Evolutionary conservation across 2,888 invertebrate species (phyloP).

Genomic region (Lysandra bellargus): DNA sequence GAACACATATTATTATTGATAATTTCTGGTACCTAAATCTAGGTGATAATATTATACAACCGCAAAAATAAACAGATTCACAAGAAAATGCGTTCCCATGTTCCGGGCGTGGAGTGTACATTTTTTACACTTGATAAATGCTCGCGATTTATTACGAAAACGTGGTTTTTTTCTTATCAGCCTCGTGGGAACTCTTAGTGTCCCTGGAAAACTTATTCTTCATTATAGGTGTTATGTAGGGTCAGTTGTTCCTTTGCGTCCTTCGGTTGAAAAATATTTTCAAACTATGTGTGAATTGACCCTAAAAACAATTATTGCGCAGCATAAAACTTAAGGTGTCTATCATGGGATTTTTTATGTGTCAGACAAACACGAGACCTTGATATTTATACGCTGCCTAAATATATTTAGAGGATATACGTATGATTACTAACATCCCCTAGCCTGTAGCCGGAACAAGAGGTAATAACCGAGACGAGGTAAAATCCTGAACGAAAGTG

Average conservation of each 20-base stretch:
- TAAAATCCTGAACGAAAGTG: slow-evolving; percentile 17
- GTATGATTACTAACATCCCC: neutral
- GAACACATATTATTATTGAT: too few relatives aligned
- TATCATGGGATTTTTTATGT: too few relatives aligned
- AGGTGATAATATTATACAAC: too few relatives aligned
- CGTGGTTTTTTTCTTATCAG: slow-evolving; percentile 30
- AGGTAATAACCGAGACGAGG: slow-evolving; percentile 2
- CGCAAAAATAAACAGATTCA: too few relatives aligned
- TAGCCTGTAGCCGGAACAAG: neutral
- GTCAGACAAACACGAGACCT: too few relatives aligned
- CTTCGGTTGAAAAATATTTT: neutral
- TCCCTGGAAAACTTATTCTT: slow-evolving; percentile 19
- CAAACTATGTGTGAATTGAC: neutral
- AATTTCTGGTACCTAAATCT: too few relatives aligned
- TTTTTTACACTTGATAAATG: slow-evolving; percentile 33
- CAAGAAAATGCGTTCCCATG: neutral
- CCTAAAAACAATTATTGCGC: too few relatives aligned
- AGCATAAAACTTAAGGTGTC: too few relatives aligned
- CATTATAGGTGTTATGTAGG: slow-evolving; percentile 1
- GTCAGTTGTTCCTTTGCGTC: neutral
- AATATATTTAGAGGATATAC: neutral
- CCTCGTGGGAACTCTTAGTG: slow-evolving; percentile 26
- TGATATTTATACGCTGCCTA: too few relatives aligned
- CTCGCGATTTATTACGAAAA: slow-evolving; percentile 30
- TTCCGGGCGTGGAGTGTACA: slow-evolving; percentile 11